phyloP scores from a whole-genome alignment of 2,113 vertebrate genomes.

The Triplophysa siluroides region DNA sequence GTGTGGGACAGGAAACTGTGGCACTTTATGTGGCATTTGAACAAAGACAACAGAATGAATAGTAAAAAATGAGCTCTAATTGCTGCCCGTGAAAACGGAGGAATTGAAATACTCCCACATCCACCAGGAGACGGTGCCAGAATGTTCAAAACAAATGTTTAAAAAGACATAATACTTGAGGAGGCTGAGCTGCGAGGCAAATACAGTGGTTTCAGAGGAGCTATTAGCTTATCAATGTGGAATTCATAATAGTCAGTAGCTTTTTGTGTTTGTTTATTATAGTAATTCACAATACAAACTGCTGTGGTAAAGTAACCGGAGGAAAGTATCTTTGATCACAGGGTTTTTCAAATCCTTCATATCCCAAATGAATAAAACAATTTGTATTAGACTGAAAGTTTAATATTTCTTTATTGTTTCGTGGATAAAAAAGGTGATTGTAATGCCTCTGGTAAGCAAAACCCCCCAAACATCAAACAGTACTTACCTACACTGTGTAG shows the following conservation, averaged over 20 bases:
- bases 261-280: constrained; percentile 4
- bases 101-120: constrained; percentile 26
- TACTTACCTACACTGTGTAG: too few species aligned
- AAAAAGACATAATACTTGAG: constrained; percentile 8
- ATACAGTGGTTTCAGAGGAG: constrained; percentile 11
- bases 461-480: too few species aligned
- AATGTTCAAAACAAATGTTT: constrained; percentile 16
- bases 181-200: background rate
- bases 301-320: background rate
- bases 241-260: constrained; percentile 1
- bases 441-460: background rate
- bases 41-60: background rate
- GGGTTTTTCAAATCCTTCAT: background rate
- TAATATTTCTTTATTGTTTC: constrained; percentile 21
- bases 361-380: background rate
- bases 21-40: constrained; percentile 1
- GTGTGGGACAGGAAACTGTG: background rate
- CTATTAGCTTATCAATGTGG: constrained; percentile 4
- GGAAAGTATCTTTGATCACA: background rate
- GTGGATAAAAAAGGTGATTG: background rate
- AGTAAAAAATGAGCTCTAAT: background rate
- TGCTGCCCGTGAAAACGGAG: constrained; percentile 1
- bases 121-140: constrained; percentile 9
- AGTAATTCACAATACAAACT: background rate
- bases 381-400: background rate